Conservation (phyloP, 2,797 vertebrate genomes). For the Sebastes iracundus region DNA sequence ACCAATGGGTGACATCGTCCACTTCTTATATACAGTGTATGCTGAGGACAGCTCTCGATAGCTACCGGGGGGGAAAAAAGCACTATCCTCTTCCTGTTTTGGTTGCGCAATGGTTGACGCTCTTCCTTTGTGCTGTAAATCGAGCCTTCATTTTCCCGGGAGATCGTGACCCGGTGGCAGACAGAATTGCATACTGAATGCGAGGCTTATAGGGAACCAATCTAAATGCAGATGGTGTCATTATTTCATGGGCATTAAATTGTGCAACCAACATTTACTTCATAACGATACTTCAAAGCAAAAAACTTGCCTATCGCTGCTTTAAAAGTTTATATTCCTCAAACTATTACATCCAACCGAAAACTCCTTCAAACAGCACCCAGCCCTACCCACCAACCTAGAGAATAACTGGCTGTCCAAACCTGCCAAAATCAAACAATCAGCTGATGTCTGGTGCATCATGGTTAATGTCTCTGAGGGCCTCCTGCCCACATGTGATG, state of each 20-base stretch:
- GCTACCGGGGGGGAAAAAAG: not conserved
- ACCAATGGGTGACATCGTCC: not conserved
- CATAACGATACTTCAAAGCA: not conserved
- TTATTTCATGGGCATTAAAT: not conserved
- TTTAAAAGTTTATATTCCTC: not conserved
- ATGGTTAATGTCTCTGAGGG: not conserved
- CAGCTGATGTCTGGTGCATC: slow-evolving; percentile 1
- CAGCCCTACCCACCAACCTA: not conserved
- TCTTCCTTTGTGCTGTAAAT: not conserved
- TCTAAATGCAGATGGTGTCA: not conserved
- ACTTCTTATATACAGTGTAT: not conserved
- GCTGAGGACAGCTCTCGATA: no score
- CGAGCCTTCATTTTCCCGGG: not conserved
- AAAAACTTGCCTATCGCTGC: not conserved
- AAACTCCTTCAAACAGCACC: not conserved
- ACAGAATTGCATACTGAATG: not conserved
- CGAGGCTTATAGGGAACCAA: not conserved
- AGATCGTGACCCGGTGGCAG: not conserved
- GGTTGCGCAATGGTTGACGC: not conserved
- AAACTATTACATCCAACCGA: not conserved
- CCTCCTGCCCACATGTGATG: slow-evolving; percentile 14
- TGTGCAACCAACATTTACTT: not conserved
- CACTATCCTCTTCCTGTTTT: not conserved
- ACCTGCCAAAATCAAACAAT: not conserved
- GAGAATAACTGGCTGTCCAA: not conserved